phyloP scores from a whole-genome alignment of 35 echinoderm and acorn worm genomes.

The Amphiura filiformis region DNA sequence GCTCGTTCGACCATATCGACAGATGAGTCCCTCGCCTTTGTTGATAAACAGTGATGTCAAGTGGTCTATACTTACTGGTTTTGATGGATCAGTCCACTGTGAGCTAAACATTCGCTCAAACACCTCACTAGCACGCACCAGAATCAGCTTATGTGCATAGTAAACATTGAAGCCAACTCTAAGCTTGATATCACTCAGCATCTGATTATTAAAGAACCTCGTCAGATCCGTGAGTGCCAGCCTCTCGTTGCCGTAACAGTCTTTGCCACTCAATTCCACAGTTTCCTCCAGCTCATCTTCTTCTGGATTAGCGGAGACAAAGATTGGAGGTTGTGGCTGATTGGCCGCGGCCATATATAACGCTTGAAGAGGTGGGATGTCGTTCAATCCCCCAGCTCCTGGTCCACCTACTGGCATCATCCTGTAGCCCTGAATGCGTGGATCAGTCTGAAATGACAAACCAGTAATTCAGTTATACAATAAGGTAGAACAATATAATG shows the following conservation, averaged over 20 bases:
- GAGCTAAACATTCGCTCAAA: conserved; percentile 99
- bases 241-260: conserved; percentile 88
- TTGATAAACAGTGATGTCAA: too few relatives aligned
- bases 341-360: conserved; percentile 66
- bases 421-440: conserved; percentile 72
- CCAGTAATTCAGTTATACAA: background rate
- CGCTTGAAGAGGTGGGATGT: conserved; percentile 69
- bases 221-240: conserved; percentile 72
- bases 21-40: too few relatives aligned
- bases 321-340: conserved; percentile 81
- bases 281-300: conserved; percentile 56
- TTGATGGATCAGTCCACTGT: conserved; percentile 84
- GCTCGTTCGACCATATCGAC: too few relatives aligned
- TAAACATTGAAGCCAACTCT: conserved; percentile 80
- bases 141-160: conserved; percentile 85
- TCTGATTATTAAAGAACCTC: conserved; percentile 83
- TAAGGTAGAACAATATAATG: background rate
- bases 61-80: conserved; percentile 71
- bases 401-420: conserved; percentile 88
- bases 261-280: conserved; percentile 39
- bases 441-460: conserved; percentile 13
- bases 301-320: conserved; percentile 64
- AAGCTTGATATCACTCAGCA: conserved; percentile 95
- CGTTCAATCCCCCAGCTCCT: conserved; percentile 50
- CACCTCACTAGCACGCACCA: conserved; percentile 95